Base-by-base conservation (phyloP, 2,113 vertebrate species). In the Trogon melanurus region DNA sequence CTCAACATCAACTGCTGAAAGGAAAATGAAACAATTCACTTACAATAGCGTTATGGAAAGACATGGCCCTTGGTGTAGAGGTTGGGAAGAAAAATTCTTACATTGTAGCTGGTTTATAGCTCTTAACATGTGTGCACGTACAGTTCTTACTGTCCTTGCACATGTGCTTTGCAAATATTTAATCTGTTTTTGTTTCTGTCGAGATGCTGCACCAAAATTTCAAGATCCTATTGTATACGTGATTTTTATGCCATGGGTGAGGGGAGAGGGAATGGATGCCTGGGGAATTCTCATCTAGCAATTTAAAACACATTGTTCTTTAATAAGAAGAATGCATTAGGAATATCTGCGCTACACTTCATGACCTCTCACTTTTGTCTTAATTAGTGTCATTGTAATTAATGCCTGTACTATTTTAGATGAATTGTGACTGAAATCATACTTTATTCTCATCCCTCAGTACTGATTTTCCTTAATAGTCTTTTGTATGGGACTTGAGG, bases 201-300 rank as follows among this genome's bases (percentile, higher is more conserved):
- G 30, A 21, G 14, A 15, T 76, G 13, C 58, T 85, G 30, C 41
- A 15, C 9, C 41, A 62, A 71, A 80, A 48, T 79, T 56, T n/a
- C 19, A 11, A n/a, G 44, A n/a, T 14, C 0, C 0, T 60, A 4
- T 48, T 27, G 69, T 86, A 29, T n/a, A 9, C 0, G 2, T 60
- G 13, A 13, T 69, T 71, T 74, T 86, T 44, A 27, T 53, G 54
- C 32, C 18, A 1, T 38, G 38, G 11, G 4, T 41, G 23, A 13
- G 6, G 27, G 9, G 9, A 69, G 57, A 65, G 16, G 30, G 20
- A 80, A 6, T 34, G 34, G 9, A 21, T n/a, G 47, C 47, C 27
- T 60, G 27, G 5, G 16, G 19, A 57, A 50, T 87, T 85, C 21
- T 58, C 21, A 50, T 75, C 64, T 62, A 53, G 27, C 4, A 16